Conservation (phyloP, 1,140 invertebrate genomes). For the Drosophila oshimai region DNA sequence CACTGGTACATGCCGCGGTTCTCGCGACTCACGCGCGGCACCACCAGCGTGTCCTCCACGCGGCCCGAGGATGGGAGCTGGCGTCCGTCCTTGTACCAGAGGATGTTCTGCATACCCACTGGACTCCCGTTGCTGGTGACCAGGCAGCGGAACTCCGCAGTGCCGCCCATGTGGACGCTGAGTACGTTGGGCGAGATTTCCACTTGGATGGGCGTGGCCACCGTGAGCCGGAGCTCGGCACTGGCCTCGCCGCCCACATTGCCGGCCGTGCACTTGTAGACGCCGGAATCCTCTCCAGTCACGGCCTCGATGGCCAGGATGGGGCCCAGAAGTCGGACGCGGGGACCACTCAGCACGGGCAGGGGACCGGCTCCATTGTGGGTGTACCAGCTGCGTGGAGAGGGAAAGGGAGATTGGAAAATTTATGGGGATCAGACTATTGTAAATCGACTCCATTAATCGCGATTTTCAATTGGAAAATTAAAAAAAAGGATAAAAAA, state of each 20-base stretch:
- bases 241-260: conserved; percentile 89
- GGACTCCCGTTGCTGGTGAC: conserved; percentile 83
- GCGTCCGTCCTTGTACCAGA: conserved; percentile 90
- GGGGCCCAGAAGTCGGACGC: conserved; percentile 87
- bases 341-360: conserved; percentile 86
- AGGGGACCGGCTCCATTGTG: conserved; percentile 86
- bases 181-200: conserved; percentile 88
- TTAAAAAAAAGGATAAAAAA: conserved; percentile 3
- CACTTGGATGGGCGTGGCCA: conserved; percentile 88
- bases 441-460: conserved; percentile 39
- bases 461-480: conserved; percentile 30
- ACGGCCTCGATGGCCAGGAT: conserved; percentile 89
- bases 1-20: conserved; percentile 95
- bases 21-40: conserved; percentile 88
- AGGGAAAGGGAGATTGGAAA: neutral
- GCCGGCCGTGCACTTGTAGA: conserved; percentile 87
- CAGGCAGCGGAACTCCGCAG: conserved; percentile 89
- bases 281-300: conserved; percentile 87
- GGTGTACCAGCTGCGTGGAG: conserved; percentile 86
- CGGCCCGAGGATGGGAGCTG: conserved; percentile 87
- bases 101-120: conserved; percentile 82
- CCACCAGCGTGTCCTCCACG: conserved; percentile 86
- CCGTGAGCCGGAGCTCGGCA: conserved; percentile 87
- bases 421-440: conserved; percentile 30
- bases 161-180: conserved; percentile 90